phyloP scores from a whole-genome alignment of 2,888 invertebrate genomes.

The Rhimphoctona megacephalus region DNA sequence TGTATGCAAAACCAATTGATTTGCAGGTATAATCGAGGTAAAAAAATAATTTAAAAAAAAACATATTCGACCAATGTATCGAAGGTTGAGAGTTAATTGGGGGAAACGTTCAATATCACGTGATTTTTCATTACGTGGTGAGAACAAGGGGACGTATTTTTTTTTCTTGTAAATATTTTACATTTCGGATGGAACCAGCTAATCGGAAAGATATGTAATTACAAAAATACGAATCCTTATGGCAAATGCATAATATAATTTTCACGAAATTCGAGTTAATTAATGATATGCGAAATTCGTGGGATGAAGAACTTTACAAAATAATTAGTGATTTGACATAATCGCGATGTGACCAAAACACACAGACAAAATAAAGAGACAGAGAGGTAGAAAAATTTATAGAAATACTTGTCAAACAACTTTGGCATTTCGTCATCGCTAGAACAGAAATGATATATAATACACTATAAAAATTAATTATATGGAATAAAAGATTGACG shows the following conservation, averaged over 20 bases:
- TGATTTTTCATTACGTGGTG: not conserved
- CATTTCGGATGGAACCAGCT: slow-evolving; percentile 41
- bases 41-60: not conserved
- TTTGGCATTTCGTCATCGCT: slow-evolving; percentile 55
- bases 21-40: not conserved
- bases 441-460: slow-evolving; percentile 38
- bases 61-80: not conserved
- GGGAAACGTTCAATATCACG: not conserved
- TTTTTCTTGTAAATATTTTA: slow-evolving; percentile 12
- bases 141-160: not conserved
- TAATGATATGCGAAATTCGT: not conserved
- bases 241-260: slow-evolving; percentile 15
- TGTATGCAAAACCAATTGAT: not conserved
- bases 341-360: slow-evolving; percentile 1
- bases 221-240: slow-evolving; percentile 43
- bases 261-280: slow-evolving; percentile 7
- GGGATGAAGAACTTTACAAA: slow-evolving; percentile 14
- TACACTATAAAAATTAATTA: slow-evolving; percentile 59
- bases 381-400: slow-evolving; percentile 59
- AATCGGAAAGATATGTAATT: slow-evolving; percentile 33
- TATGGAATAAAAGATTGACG: slow-evolving; percentile 53
- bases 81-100: not conserved
- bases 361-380: slow-evolving; percentile 60
- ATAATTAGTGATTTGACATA: not conserved
- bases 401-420: slow-evolving; percentile 61